These are phyloP conservation scores for Muscicapa striata DNA, from an alignment of 2,797 vertebrate species.

Conservation along the genomic window DNA sequence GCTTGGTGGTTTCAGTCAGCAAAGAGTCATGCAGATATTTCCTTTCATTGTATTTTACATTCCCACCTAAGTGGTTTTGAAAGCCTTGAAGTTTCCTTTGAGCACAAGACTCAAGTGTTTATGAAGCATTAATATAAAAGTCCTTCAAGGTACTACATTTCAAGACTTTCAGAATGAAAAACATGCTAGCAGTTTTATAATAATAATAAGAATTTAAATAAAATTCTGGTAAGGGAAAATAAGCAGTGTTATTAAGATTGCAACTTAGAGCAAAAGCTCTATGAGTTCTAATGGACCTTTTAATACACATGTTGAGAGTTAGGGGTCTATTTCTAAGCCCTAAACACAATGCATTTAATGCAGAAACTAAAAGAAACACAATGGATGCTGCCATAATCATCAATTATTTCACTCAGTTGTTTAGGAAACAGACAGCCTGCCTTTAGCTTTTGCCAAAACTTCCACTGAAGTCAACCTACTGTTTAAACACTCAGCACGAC, in stretches of 20 bases:
- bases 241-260: neutral
- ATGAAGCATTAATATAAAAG: constrained; percentile 9
- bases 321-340: neutral
- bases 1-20: constrained; percentile 18
- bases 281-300: neutral
- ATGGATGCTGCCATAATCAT: neutral
- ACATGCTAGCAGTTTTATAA: neutral
- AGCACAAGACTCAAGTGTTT: constrained; percentile 4
- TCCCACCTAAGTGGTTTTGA: constrained; percentile 30
- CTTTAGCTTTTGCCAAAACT: neutral
- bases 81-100: neutral
- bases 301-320: neutral
- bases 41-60: neutral
- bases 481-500: neutral
- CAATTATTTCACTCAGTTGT: neutral
- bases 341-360: neutral
- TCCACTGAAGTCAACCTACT: neutral
- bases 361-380: neutral
- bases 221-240: neutral
- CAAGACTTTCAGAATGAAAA: neutral
- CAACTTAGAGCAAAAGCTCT: neutral
- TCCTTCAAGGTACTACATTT: neutral
- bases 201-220: neutral
- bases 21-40: neutral
- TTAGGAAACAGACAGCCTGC: neutral